phyloP scores from a whole-genome alignment of 2,113 vertebrate genomes.

The Upupa epops region DNA sequence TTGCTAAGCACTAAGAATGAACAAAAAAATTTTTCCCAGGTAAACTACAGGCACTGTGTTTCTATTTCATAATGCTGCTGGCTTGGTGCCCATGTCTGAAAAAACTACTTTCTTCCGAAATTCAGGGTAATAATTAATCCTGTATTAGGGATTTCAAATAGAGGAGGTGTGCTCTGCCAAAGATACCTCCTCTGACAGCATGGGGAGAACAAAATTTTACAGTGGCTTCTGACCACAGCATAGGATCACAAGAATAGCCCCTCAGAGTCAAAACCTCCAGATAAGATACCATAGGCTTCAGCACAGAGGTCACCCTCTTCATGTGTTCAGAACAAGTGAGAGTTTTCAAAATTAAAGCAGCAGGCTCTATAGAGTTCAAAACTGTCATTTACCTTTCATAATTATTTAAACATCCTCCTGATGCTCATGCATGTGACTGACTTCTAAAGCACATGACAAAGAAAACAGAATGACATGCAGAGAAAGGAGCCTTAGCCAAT shows the following conservation, averaged over 20 bases:
- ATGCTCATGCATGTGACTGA: not conserved
- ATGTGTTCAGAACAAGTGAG: not conserved
- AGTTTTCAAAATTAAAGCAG: conserved; percentile 17
- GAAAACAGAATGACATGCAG: not conserved
- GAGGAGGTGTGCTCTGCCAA: conserved; percentile 10
- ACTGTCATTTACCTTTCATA: not conserved
- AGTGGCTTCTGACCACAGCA: not conserved
- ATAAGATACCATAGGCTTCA: not conserved
- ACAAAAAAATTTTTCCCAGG: conserved; percentile 12
- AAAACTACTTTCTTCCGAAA: not conserved
- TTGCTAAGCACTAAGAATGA: conserved; percentile 40
- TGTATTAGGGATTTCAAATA: conserved; percentile 19
- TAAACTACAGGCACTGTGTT: conserved; percentile 7
- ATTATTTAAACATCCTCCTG: conserved; percentile 3
- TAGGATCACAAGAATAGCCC: not conserved
- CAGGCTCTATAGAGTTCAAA: not conserved
- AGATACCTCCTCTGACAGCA: not conserved
- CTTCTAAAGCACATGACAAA: conserved; percentile 9
- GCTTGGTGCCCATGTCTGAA: conserved; percentile 30
- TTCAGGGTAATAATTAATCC: conserved; percentile 30
- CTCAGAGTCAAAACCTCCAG: not conserved
- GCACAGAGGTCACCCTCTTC: not conserved
- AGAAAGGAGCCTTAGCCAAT: not conserved
- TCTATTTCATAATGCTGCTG: conserved; percentile 38
- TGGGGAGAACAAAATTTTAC: not conserved